Evolutionary conservation across 2,113 vertebrate genomes (phyloP), one percentile per base, ranked within the genome.

Genomic region (Istiophorus platypterus): DNA sequence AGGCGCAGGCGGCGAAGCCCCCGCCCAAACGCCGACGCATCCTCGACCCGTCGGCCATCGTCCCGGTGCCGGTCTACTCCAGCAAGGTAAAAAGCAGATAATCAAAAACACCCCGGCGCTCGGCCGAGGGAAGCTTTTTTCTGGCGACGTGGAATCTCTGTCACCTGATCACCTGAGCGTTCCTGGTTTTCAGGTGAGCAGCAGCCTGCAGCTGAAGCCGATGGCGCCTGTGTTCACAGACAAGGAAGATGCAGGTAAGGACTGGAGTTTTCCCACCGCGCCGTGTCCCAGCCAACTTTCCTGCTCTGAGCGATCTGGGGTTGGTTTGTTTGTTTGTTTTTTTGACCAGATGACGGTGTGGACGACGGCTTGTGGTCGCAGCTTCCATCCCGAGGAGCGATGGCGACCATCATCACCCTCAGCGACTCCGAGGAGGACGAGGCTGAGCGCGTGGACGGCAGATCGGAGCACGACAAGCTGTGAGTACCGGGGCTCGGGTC

Each of bases 61-160:
- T 87, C 12, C 78, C 93, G 0, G 95, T 94, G 2, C 92, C 94
- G 0, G 78, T 96, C 14, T 96, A 95, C 89, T 93, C 94, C 66
- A 95, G 85, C 84, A 92, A 95, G 93, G 95, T 94, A 63, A 29
- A 42, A 13, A 7, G n/a, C n/a, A n/a, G n/a, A n/a, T n/a, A n/a
- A n/a, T n/a, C n/a, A n/a, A n/a, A n/a, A n/a, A n/a, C n/a, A n/a
- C n/a, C n/a, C 8, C 20, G 17, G 18, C 4, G 11, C 15, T 54
- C 24, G 2, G n/a, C 39, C 3, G 41, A 65, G 17, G 18, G 10
- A 13, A 18, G 57, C 13, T 31, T 51, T 31, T 51, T 6, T 34
- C 27, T 22, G 24, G n/a, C 18, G 1, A 2, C 17, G 0, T 12
- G 1, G 18, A 2, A n/a, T 12, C 5, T n/a, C 42, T 2, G 1